A percentile compares a stretch with the other conserved stretches of the same genome.
These are phyloP conservation scores for Sandelia bainsii DNA, from an alignment of 2,797 vertebrate species.

Conservation along the genomic window DNA sequence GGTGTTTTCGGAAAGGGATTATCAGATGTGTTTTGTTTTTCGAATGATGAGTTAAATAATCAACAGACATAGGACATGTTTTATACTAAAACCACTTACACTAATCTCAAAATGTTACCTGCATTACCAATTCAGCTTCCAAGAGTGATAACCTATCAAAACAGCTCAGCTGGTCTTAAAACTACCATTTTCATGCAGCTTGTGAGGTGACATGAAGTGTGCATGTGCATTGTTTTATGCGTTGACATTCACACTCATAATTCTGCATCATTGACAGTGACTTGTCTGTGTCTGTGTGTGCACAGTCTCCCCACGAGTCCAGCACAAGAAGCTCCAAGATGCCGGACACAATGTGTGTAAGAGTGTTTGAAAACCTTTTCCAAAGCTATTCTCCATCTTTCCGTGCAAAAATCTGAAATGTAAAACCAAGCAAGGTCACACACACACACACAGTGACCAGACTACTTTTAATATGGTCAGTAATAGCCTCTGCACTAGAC, in stretches of 20 bases:
- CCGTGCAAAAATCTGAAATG: conserved; percentile 60
- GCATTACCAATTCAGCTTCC: conserved; percentile 17
- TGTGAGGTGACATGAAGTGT: background rate
- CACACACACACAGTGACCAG: conserved; percentile 34
- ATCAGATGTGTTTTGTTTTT: conserved; percentile 61
- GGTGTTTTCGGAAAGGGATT: conserved; percentile 40
- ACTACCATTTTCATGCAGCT: background rate
- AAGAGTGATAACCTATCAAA: background rate
- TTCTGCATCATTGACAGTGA: conserved; percentile 68
- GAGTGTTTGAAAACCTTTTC: conserved; percentile 76
- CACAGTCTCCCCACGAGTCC: conserved; percentile 80
- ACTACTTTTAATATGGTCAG: conserved; percentile 37
- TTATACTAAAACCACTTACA: conserved; percentile 17
- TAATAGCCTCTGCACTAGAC: conserved; percentile 44
- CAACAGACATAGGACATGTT: conserved; percentile 17
- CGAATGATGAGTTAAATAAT: conserved; percentile 40
- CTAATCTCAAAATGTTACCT: background rate
- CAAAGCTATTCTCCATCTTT: conserved; percentile 69
- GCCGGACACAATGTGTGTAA: conserved; percentile 89
- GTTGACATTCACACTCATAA: conserved; percentile 13
- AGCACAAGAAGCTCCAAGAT: conserved; percentile 82
- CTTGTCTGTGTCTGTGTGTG: conserved; percentile 81
- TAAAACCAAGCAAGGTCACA: conserved; percentile 62
- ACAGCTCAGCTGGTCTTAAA: background rate
- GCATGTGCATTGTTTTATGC: background rate